A percentile compares a stretch with the other conserved stretches of the same genome.
Evolutionary conservation across 2,888 invertebrate genomes (phyloP).

Genomic region (Mesodorylaimus sp.): DNA sequence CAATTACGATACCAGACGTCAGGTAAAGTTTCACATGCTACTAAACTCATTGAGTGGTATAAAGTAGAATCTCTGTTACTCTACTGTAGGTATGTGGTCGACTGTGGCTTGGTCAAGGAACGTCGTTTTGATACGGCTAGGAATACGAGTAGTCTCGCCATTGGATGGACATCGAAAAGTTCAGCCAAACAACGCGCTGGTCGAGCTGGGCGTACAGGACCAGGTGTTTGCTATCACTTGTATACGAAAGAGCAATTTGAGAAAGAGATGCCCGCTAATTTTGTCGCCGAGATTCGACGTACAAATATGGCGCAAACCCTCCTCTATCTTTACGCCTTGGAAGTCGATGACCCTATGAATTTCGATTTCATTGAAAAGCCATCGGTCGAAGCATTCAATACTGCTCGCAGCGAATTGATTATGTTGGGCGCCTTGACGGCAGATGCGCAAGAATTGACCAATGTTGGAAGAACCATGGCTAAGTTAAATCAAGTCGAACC

Average conservation of each 20-base stretch:
- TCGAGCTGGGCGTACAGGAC: constrained; percentile 31
- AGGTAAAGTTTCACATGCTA: constrained; percentile 33
- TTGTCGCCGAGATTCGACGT: constrained; percentile 24
- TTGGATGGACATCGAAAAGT: constrained; percentile 25
- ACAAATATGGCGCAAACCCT: neutral
- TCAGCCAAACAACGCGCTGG: constrained; percentile 34
- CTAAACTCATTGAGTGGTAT: constrained; percentile 35
- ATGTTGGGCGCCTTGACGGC: no score
- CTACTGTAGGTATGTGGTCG: no score
- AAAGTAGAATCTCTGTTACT: no score
- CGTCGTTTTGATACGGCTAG: constrained; percentile 26
- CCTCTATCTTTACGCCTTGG: neutral
- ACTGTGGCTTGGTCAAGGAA: constrained; percentile 32
- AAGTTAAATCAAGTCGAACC: no score
- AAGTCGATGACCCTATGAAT: constrained; percentile 27
- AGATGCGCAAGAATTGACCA: no score
- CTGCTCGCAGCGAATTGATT: no score
- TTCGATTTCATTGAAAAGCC: constrained; percentile 28
- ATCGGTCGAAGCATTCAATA: no score
- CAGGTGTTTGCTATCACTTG: constrained; percentile 31
- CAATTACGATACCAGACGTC: no score
- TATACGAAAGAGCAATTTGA: constrained; percentile 27
- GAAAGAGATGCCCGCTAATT: constrained; percentile 21
- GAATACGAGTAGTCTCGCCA: constrained; percentile 23
- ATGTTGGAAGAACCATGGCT: no score